Evolutionary conservation across 1,140 invertebrate genomes (phyloP), one percentile per base, ranked within the genome.

Genomic region (Drosophila arizonae): DNA sequence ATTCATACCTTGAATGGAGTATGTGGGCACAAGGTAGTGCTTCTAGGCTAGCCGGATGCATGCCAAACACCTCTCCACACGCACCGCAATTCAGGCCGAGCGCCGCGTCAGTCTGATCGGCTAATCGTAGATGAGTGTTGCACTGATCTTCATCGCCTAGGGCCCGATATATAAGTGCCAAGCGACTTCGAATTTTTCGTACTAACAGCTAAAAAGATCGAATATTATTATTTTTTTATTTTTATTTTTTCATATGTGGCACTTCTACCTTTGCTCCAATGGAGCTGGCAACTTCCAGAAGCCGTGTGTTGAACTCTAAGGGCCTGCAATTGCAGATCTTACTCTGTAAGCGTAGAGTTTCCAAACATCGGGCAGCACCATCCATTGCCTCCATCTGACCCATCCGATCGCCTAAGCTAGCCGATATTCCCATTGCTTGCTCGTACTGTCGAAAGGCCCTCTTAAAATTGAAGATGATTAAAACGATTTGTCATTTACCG

Each of bases 381-480:
- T 97, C 96, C 96, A 97, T 97, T 0, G 96, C 96, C 89, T 96
- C 96, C 95, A 97, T 96, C 90, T 97, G 96, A 46, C 96, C 95
- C 58, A 96, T 93, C 0, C 96, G 93, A 92, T 97, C 96, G 3
- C 95, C 96, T 76, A 96, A 94, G 0, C 94, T 94, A 30, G 95
- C 95, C 0, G 95, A 95, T 0, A 95, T 95, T 1, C 95, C 95
- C 95, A 96, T 96, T 1, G 96, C 95, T 73, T 95, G 95, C 92
- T 97, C 96, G 81, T 97, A 96, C 88, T 96, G 96, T 17, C 95
- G 94, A 81, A 95, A 95, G 4, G 95, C 95, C 90, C 95, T 94
- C 95, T 95, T 30, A 6, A 87, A 13, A n/a, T 33, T 46, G 0
- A 0, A 17, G 28, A 9, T 6, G 8, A 8, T 26, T 6, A 9